Evolutionary conservation across 2,113 vertebrate species (phyloP).

Genomic region (cat (Felis catus)): DNA sequence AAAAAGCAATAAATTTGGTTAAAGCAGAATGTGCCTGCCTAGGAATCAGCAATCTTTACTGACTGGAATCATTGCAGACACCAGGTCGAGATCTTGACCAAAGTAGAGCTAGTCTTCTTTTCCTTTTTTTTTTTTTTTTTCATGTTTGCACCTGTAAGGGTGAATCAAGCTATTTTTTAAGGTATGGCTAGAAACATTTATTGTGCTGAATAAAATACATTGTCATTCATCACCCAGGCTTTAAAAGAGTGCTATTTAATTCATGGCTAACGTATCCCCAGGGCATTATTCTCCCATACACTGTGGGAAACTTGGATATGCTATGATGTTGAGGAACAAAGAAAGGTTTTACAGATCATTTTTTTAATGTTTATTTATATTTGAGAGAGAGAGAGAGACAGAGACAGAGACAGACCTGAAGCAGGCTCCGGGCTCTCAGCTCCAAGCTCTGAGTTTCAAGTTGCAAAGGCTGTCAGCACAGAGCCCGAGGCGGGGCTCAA

Average conservation of each 20-base stretch:
- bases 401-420: too few species aligned
- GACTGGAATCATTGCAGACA: not conserved
- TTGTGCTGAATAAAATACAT: not conserved
- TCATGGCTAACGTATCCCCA: not conserved
- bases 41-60: not conserved
- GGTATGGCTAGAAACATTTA: not conserved
- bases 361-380: too few species aligned
- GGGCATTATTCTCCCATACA: not conserved
- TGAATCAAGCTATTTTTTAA: not conserved
- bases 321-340: not conserved
- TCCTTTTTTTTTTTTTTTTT: not conserved
- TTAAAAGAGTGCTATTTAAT: slow-evolving; percentile 19
- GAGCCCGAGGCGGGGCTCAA: too few species aligned
- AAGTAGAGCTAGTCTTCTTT: not conserved
- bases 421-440: too few species aligned
- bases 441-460: too few species aligned
- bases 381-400: too few species aligned
- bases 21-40: not conserved
- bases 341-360: not conserved
- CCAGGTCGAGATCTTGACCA: not conserved
- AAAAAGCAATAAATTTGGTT: not conserved
- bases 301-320: not conserved
- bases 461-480: too few species aligned
- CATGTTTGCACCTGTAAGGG: not conserved
- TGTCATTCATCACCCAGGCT: not conserved